phyloP scores from a whole-genome alignment of 2,113 vertebrate species.

The Boleophthalmus pectinirostris region DNA sequence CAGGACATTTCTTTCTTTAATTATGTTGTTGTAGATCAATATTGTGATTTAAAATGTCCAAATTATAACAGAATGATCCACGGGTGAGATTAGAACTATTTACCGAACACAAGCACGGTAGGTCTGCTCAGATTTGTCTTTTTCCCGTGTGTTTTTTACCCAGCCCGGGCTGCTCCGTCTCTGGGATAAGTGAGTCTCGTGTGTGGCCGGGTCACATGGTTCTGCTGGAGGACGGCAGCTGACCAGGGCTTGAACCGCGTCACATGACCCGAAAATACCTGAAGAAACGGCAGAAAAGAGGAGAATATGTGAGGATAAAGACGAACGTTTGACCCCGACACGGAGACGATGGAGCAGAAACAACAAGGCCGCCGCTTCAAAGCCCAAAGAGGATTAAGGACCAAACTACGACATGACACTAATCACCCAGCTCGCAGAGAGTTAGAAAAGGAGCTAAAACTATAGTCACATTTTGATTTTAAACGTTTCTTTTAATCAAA shows the following conservation, averaged over 20 bases:
- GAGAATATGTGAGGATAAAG: not conserved
- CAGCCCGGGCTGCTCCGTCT: constrained; percentile 20
- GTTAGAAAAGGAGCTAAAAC: not conserved
- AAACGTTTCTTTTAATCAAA: too few species aligned
- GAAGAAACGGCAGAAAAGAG: not conserved
- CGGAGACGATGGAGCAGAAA: constrained; percentile 66
- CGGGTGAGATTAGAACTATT: too few species aligned
- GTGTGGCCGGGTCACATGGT: constrained; percentile 69
- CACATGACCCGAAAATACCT: constrained; percentile 57
- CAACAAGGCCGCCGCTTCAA: constrained; percentile 67
- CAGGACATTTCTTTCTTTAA: too few species aligned
- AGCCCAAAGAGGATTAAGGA: constrained; percentile 46
- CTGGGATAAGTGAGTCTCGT: constrained; percentile 59
- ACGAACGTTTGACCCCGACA: constrained; percentile 60
- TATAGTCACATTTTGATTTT: too few species aligned
- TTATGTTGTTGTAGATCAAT: too few species aligned
- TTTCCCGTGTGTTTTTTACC: too few species aligned
- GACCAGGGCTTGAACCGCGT: constrained; percentile 66
- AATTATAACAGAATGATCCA: too few species aligned
- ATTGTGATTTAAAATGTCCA: too few species aligned
- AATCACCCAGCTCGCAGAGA: constrained; percentile 1
- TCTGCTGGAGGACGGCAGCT: constrained; percentile 55
- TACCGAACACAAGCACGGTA: too few species aligned
- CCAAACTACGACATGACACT: constrained; percentile 63
- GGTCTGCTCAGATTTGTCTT: too few species aligned